A percentile compares a stretch with the other conserved stretches of the same genome.
phyloP scores from a whole-genome alignment of 2,113 vertebrate species.

The Passerina amoena region DNA sequence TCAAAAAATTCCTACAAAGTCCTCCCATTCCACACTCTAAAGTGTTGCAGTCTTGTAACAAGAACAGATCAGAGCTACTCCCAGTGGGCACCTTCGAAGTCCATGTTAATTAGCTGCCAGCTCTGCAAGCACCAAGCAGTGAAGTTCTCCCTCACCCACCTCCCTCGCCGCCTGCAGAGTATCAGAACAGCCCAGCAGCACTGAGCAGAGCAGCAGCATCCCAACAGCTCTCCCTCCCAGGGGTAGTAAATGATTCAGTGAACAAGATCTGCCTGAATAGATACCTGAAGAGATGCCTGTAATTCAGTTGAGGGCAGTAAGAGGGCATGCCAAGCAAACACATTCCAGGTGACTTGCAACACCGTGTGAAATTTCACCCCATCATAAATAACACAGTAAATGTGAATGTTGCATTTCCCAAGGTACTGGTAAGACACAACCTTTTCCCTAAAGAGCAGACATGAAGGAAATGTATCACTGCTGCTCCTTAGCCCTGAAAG shows the following conservation, averaged over 20 bases:
- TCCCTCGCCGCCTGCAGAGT: accelerated
- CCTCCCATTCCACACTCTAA: not conserved
- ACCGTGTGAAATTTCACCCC: constrained; percentile 28
- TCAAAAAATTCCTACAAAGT: not conserved
- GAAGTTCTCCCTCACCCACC: accelerated
- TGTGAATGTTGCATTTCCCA: not conserved
- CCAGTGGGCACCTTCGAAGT: too few relatives aligned
- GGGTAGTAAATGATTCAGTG: not conserved
- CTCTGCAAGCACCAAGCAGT: not conserved
- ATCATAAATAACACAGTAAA: constrained; percentile 23
- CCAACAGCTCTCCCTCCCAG: not conserved
- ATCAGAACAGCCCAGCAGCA: not conserved
- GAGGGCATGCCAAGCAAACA: constrained; percentile 41
- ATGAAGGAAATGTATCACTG: accelerated
- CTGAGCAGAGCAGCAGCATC: not conserved
- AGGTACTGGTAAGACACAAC: not conserved
- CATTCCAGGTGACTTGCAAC: constrained; percentile 35
- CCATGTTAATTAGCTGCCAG: not conserved
- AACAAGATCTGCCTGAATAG: not conserved
- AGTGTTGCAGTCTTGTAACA: not conserved
- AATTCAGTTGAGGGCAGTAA: constrained; percentile 4
- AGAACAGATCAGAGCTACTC: not conserved
- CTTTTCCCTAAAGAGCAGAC: not conserved
- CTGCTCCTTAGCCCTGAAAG: not conserved
- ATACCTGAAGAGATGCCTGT: not conserved